Base-by-base conservation (phyloP, 2,113 vertebrate genomes). In the Struthidea cinerea region DNA sequence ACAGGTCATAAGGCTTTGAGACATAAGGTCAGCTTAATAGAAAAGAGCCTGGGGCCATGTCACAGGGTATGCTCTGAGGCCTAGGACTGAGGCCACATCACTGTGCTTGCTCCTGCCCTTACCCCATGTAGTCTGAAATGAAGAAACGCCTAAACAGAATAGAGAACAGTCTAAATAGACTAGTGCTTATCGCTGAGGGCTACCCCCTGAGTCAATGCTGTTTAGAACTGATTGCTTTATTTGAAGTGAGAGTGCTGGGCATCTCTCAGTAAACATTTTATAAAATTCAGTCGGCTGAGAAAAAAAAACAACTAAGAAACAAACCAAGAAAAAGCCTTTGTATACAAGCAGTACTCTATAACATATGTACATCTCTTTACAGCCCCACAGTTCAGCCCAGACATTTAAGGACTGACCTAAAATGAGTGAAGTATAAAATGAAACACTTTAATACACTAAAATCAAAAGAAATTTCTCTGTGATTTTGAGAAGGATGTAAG, bases 1-100 rank as follows among this genome's bases (percentile, higher is more conserved):
- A 96, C 96, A 97, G 98, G 97, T 98, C 98, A 98, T 93, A 94
- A 97, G 92, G 92, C 74, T 88, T 96, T 67, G 69, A 98, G 95
- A 89, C 91, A 87, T 95, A 89, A 95, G 96, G 96, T 97, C 97
- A 97, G 84, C 63, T 94, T 55, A 95, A 96, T 96, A 97, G 97
- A 97, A 97, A 95, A 97, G 91, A 91, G 94, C 97, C 96, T 55
- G 33, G 91, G 96, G 95, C 91, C 79, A 77, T 57, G 96, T 98
- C 95, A 95, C 87, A 71, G 95, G 93, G 94, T 97, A 73, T 56
- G 87, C 91, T 97, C 94, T 95, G 44, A 87, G 94, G 92, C 94
- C 82, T 96, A 63, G 94, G 91, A 91, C 85, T 2, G 50, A 93
- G 90, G 86, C 86, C 84, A 90, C 84, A 73, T 80, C 91, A 87